Percentiles rank a stretch among this genome's conserved stretches.
phyloP scores from a whole-genome alignment of 2,113 vertebrate species.

The Oceanites oceanicus region DNA sequence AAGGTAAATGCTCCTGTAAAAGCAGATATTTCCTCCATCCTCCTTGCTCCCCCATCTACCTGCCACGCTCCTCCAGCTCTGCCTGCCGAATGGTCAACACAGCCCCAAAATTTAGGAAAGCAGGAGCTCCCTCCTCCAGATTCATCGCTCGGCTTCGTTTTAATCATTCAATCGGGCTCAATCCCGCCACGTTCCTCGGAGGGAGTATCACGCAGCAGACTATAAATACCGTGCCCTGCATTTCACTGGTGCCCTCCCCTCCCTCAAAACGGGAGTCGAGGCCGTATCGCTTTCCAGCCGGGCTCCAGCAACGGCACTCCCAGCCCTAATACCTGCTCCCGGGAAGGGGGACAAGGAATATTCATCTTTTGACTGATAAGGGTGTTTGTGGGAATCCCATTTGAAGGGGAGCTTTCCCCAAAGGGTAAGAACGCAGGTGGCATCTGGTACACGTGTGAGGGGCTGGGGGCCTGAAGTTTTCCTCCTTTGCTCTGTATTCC shows the following conservation, averaged over 20 bases:
- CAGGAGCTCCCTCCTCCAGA: background rate
- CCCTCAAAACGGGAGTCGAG: rapidly evolving
- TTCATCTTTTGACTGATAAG: background rate
- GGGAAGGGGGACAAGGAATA: background rate
- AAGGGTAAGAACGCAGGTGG: background rate
- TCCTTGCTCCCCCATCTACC: background rate
- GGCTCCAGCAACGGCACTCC: background rate
- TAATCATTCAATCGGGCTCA: rapidly evolving
- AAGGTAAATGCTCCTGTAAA: background rate
- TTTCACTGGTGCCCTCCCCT: background rate
- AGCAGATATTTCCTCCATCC: background rate
- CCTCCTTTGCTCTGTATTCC: background rate
- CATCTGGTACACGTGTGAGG: rapidly evolving
- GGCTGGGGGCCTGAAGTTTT: no score
- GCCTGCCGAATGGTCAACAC: background rate
- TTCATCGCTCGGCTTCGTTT: rapidly evolving
- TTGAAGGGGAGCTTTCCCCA: background rate
- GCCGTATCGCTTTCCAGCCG: background rate
- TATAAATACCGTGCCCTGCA: background rate
- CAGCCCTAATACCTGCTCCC: background rate
- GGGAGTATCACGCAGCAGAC: background rate
- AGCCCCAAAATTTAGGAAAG: background rate
- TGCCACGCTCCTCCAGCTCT: background rate
- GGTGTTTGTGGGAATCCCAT: background rate
- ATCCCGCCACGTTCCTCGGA: rapidly evolving